phyloP scores from a whole-genome alignment of 2,797 vertebrate genomes.

The Gallinago nigripennis region DNA sequence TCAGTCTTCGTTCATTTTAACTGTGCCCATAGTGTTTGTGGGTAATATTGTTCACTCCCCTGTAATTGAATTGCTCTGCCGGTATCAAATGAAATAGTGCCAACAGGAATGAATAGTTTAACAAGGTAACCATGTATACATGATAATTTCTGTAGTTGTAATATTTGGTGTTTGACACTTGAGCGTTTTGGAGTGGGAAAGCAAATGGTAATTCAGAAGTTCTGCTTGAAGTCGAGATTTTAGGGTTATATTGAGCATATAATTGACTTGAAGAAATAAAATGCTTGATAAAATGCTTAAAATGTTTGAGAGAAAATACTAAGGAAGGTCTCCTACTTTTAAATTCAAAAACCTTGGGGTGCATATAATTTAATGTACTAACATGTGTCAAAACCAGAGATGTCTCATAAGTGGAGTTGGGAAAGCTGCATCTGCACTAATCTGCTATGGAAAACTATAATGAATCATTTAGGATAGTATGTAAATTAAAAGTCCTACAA shows the following conservation, averaged over 20 bases:
- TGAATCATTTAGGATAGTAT: neutral
- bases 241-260: neutral
- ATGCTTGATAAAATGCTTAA: neutral
- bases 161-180: neutral
- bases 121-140: neutral
- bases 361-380: neutral
- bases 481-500: neutral
- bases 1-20: constrained; percentile 37
- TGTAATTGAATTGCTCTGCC: constrained; percentile 54
- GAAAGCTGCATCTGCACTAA: neutral
- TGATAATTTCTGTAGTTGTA: constrained; percentile 3
- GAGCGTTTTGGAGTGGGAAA: neutral
- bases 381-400: neutral
- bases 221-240: neutral
- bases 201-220: neutral
- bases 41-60: constrained; percentile 20
- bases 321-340: neutral
- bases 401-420: neutral
- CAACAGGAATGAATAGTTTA: constrained; percentile 29
- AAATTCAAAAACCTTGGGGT: neutral
- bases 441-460: neutral
- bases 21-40: constrained; percentile 29
- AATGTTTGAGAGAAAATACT: neutral
- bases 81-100: neutral
- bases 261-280: neutral